Conservation (phyloP, 2,797 vertebrate genomes). For the Coregonus sp. region DNA sequence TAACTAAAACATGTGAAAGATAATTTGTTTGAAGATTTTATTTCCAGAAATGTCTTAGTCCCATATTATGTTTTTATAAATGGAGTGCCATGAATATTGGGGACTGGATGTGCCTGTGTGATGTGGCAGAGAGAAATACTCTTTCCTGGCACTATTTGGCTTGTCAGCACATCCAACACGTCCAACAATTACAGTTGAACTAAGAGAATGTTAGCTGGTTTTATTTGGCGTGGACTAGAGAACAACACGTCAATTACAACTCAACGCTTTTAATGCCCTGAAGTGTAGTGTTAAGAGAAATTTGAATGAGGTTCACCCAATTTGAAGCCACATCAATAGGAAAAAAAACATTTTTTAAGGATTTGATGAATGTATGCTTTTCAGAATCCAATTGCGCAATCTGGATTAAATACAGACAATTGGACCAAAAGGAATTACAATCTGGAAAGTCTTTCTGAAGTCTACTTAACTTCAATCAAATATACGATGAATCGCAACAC, state of each 20-base stretch:
- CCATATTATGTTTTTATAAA: background rate
- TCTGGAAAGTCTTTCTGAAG: background rate
- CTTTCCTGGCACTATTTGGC: conserved; percentile 30
- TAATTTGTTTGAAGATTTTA: background rate
- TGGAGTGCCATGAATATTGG: conserved; percentile 1
- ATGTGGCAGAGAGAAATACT: conserved; percentile 24
- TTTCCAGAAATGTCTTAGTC: conserved; percentile 4
- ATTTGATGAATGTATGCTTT: background rate
- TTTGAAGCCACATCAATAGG: conserved; percentile 16
- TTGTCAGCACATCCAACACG: conserved; percentile 18
- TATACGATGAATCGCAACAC: background rate
- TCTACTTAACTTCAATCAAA: background rate
- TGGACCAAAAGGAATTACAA: background rate
- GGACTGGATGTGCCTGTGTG: background rate
- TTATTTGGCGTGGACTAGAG: conserved; percentile 33
- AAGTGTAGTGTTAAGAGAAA: conserved; percentile 20
- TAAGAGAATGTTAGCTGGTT: conserved; percentile 39
- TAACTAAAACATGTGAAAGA: background rate
- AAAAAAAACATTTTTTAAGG: conserved; percentile 2
- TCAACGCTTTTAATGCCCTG: conserved; percentile 19
- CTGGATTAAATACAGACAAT: background rate
- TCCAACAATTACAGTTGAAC: conserved; percentile 30
- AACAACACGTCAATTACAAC: conserved; percentile 38
- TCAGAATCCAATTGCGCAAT: background rate
- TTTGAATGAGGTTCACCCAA: conserved; percentile 27